phyloP scores from a whole-genome alignment of 2,888 invertebrate species.

The Boloria euphrosyne region DNA sequence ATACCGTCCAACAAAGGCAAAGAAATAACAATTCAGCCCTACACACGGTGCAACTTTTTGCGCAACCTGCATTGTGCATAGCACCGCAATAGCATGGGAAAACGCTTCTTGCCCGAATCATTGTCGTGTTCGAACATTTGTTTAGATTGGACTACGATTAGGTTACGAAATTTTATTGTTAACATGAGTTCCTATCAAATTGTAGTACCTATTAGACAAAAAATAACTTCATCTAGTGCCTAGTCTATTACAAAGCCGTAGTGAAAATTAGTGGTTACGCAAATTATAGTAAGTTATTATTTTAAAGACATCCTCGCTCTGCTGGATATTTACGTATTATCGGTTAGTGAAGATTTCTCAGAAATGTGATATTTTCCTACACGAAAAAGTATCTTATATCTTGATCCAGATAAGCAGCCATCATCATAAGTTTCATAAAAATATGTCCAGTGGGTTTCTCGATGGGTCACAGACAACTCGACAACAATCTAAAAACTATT shows the following conservation, averaged over 20 bases:
- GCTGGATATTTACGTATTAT: too few relatives aligned
- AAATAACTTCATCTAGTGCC: background rate
- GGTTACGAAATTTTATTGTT: slow-evolving; percentile 55
- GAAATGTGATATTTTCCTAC: too few relatives aligned
- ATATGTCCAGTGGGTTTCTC: too few relatives aligned
- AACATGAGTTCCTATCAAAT: slow-evolving; percentile 17
- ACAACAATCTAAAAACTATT: too few relatives aligned
- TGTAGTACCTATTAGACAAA: background rate
- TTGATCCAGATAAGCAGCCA: too few relatives aligned
- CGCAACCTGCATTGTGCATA: slow-evolving; percentile 50
- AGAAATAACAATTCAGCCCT: slow-evolving; percentile 32
- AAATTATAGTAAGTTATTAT: too few relatives aligned
- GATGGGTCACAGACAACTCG: too few relatives aligned
- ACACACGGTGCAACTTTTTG: slow-evolving; percentile 57
- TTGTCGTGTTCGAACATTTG: slow-evolving; percentile 59
- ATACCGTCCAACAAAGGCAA: slow-evolving; percentile 34
- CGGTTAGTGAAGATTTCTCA: too few relatives aligned
- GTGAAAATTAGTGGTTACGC: too few relatives aligned
- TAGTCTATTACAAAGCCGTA: background rate
- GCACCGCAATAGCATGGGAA: slow-evolving; percentile 69
- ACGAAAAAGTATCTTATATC: too few relatives aligned
- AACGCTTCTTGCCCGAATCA: slow-evolving; percentile 67
- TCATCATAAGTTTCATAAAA: too few relatives aligned
- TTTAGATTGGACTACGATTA: slow-evolving; percentile 59
- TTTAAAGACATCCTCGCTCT: too few relatives aligned